Percentiles rank a stretch among this genome's conserved stretches.
These are phyloP conservation scores for Hirudo medicinalis DNA, from an alignment of 1,140 invertebrate species.

Conservation along the genomic window DNA sequence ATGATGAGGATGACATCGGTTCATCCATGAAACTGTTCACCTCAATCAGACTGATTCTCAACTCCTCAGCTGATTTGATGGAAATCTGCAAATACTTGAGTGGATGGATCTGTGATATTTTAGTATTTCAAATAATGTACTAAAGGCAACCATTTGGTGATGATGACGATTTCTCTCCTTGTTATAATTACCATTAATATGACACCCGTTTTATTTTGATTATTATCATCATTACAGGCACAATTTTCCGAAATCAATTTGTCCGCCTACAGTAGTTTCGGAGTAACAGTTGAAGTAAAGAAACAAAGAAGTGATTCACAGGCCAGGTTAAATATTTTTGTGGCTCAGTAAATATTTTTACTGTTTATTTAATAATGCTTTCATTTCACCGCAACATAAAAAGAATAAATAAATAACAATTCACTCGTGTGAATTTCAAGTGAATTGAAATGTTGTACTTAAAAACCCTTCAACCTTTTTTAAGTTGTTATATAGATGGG, in stretches of 20 bases:
- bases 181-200: neutral
- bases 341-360: no score
- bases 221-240: constrained; percentile 52
- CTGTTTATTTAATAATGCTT: no score
- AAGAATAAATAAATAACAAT: no score
- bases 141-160: neutral
- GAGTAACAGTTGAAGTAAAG: constrained; percentile 74
- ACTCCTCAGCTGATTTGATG: no score
- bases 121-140: neutral
- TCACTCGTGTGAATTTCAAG: no score
- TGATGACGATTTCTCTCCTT: neutral
- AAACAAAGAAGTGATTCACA: constrained; percentile 79
- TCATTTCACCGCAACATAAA: no score
- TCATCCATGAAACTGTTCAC: no score
- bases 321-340: constrained; percentile 48
- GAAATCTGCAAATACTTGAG: neutral
- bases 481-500: neutral
- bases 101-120: neutral
- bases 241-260: constrained; percentile 80
- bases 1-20: no score
- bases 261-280: constrained; percentile 64
- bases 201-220: neutral
- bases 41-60: no score
- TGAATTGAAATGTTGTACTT: no score
- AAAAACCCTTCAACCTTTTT: no score